These are phyloP conservation scores for Sinocyclocheilus grahami DNA, from an alignment of 2,113 vertebrate genomes.

Conservation along the genomic window DNA sequence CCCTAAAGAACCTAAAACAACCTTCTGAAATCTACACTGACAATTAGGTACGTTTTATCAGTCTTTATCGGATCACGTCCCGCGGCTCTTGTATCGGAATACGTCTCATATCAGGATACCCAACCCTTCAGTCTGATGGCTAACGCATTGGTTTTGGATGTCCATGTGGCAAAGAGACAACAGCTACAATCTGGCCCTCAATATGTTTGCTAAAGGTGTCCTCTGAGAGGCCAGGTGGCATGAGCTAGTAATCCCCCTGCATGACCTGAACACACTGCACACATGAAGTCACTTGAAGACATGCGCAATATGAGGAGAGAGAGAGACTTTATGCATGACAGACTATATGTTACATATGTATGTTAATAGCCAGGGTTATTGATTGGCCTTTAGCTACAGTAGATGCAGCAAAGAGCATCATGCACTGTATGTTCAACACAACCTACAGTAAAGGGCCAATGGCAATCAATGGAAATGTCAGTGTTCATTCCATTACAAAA, in stretches of 20 bases:
- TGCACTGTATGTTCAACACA: not conserved
- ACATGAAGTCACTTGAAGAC: not conserved
- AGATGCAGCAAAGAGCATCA: not conserved
- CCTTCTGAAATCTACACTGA: constrained; percentile 22
- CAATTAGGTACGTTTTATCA: constrained; percentile 9
- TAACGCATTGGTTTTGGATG: constrained; percentile 26
- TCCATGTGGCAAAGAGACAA: not conserved
- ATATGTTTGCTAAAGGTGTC: constrained; percentile 26
- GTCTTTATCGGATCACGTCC: constrained; percentile 23
- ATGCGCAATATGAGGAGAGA: not conserved
- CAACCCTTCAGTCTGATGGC: constrained; percentile 18
- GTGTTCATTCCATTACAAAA: not conserved
- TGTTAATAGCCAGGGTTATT: not conserved
- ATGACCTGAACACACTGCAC: not conserved
- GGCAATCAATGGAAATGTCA: not conserved
- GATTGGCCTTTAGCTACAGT: not conserved
- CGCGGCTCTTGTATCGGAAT: constrained; percentile 2
- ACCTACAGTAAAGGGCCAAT: not conserved
- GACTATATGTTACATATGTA: not conserved
- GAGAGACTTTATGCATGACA: not conserved
- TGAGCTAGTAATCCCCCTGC: constrained; percentile 26
- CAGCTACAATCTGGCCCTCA: constrained; percentile 20
- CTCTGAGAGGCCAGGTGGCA: constrained; percentile 41
- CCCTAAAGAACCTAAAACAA: constrained; percentile 8
- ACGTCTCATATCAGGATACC: constrained; percentile 20